Base-by-base conservation (phyloP, 2,797 vertebrate species). In the Syngnathus rostellatus region DNA sequence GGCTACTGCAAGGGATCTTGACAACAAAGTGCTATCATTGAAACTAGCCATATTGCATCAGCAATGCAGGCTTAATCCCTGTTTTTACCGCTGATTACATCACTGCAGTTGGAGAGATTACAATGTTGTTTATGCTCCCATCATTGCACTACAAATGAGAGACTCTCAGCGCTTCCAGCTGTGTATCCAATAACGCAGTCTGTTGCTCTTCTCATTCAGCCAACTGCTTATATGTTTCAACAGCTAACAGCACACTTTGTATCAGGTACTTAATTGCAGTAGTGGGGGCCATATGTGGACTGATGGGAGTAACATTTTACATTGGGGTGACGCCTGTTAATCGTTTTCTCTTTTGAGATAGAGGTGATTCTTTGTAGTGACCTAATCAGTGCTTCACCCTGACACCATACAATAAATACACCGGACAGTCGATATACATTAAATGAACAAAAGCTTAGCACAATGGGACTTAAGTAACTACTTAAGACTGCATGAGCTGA, bases 21-120 rank as follows among this genome's bases (percentile, higher is more conserved):
- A 62, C 19, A 43, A 45, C 40, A 62, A 21, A 14, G 19, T 46
- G 5, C 65, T 1, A 59, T 77, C 67, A 39, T 38, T 14, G 31
- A 75, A 57, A 72, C 53, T 5, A 71, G 72, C 65, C 19, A 11
- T 2, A 10, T 72, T 71, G 76, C 81, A 76, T 71, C 79, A 65
- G 66, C 60, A 57, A 37, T 23, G 70, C 67, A 53, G 40, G 62
- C 75, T 78, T 75, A 21, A 77, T 82, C 75, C 57, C 41, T 62
- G 25, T 83, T 85, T 89, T 86, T 86, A 86, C 77, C 67, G 50
- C 80, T 74, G 86, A 87, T 88, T 88, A 83, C 88, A 86, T 88
- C 86, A 88, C 71, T 74, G 80, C 81, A 78, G 78, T 81, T 45
- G 51, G 65, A 68, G 77, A 78, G 82, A 83, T 87, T 85, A 82